Evolutionary conservation across 1,140 invertebrate genomes (phyloP).

Genomic region (Drosophila sucinea): DNA sequence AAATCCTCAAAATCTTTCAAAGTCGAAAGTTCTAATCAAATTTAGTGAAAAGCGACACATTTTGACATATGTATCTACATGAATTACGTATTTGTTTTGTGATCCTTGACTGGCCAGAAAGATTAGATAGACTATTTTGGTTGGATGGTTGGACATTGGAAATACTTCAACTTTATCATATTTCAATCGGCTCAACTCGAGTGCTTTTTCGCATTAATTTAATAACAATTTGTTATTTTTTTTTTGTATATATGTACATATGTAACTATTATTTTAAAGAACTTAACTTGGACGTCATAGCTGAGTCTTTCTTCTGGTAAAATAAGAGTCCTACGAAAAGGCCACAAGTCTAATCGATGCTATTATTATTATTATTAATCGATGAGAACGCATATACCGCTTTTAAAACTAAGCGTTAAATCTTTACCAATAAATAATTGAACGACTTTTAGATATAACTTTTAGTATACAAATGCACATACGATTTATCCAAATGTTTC

Average conservation of each 20-base stretch:
- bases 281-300: conserved; percentile 1
- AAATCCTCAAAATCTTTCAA: not conserved
- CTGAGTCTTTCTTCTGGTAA: not conserved
- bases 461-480: too few species aligned
- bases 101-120: not conserved
- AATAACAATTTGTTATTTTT: conserved; percentile 1
- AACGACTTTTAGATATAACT: too few species aligned
- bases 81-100: conserved; percentile 1
- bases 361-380: too few species aligned
- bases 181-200: not conserved
- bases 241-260: not conserved
- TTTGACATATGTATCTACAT: not conserved
- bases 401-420: too few species aligned
- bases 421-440: too few species aligned
- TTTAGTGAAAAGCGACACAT: not conserved
- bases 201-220: conserved; percentile 2
- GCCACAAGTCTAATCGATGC: not conserved
- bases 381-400: too few species aligned
- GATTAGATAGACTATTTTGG: not conserved
- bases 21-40: not conserved
- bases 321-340: not conserved
- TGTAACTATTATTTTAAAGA: not conserved
- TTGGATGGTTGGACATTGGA: not conserved
- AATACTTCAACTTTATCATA: not conserved
- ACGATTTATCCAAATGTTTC: too few species aligned